Base-by-base conservation (phyloP, 2,888 invertebrate genomes). In the Embidobia sp. region DNA sequence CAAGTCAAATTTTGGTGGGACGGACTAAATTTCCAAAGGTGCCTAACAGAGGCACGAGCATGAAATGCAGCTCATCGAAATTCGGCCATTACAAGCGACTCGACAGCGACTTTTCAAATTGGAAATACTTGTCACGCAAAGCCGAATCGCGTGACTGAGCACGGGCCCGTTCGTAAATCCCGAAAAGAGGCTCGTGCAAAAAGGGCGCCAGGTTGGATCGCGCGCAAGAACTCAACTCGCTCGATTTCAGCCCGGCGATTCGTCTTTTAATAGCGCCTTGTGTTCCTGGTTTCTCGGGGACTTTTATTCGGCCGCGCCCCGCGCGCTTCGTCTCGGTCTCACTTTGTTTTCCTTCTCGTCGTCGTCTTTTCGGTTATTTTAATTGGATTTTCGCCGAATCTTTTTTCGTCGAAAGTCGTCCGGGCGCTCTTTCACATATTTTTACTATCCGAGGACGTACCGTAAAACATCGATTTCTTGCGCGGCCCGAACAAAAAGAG, bases 321-420 rank as follows among this genome's bases (percentile, higher is more conserved):
- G 67, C 66, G 79, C 80, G 63, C 81, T 80, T 81, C 81, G 81
- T 82, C 79, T 81, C 79, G 61, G 69, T 80, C 75, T 63, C 78
- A 57, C 63, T 66, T 75, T 77, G 69, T 74, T 76, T 72, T 63
- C 69, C 66, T 57, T 63, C 49, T 53, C 75, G 49, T 49, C 67
- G n/a, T n/a, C n/a, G n/a, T 59, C 70, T 67, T 61, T 84, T 85
- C 85, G 86, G 88, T 86, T 88, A 89, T 87, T 89, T 89, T 89
- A 89, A 89, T 89, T 89, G 89, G 89, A 88, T 88, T 88, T 88
- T 87, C 87, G 87, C 81, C 86, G 86, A 87, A 86, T 85, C 84
- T 85, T 85, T 83, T 84, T 85, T 78, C 76, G 79, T 55, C 79
- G 75, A 79, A 79, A 66, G 67, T 63, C 72, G 22, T n/a, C n/a